These are phyloP conservation scores for Anoura caudifer DNA, from an alignment of 2,113 vertebrate genomes.

Conservation along the genomic window DNA sequence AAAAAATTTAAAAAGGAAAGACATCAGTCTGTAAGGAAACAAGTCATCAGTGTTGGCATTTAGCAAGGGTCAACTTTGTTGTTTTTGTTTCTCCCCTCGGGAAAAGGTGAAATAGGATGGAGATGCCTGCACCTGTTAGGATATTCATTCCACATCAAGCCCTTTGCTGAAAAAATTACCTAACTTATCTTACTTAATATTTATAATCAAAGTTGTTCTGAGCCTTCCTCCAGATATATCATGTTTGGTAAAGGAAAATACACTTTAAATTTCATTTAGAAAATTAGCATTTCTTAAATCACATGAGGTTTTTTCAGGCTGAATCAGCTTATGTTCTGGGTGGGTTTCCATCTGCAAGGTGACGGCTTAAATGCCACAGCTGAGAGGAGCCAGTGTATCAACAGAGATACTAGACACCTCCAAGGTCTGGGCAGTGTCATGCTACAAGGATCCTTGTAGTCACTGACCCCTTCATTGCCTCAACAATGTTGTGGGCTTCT, in stretches of 20 bases:
- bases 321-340: fast-evolving
- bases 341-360: not conserved
- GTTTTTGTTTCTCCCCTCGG: not conserved
- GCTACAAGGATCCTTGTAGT: not conserved
- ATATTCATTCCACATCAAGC: not conserved
- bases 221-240: not conserved
- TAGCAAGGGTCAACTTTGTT: not conserved
- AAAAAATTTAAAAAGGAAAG: too few species aligned
- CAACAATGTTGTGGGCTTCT: not conserved
- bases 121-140: not conserved
- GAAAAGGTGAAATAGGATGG: not conserved
- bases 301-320: not conserved
- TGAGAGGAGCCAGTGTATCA: not conserved
- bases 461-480: not conserved
- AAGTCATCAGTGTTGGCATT: not conserved
- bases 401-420: not conserved
- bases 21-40: not conserved
- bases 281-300: not conserved
- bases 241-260: not conserved
- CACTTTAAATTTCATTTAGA: not conserved
- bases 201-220: not conserved
- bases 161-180: not conserved
- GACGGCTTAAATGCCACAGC: not conserved
- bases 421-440: not conserved
- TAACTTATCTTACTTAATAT: not conserved